Conservation (phyloP, 2,888 invertebrate genomes). For the Acanthosepion esculentum region DNA sequence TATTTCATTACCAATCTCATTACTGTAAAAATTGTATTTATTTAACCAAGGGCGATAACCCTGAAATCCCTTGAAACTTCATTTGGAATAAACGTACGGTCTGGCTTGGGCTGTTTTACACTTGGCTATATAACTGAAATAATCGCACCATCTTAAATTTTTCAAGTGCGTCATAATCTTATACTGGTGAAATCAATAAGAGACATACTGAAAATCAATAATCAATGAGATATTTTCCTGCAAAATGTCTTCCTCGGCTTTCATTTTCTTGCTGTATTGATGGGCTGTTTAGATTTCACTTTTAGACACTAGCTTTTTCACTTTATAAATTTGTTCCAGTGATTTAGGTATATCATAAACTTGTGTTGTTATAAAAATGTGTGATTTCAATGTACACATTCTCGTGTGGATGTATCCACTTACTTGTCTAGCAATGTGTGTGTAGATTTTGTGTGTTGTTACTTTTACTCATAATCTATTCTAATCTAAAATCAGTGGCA, state of each 20-base stretch:
- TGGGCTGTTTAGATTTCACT: background rate
- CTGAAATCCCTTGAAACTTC: background rate
- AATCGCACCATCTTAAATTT: constrained; percentile 8
- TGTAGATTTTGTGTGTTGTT: too few relatives aligned
- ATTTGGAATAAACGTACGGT: background rate
- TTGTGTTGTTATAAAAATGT: too few relatives aligned
- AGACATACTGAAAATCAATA: background rate
- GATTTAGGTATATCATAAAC: too few relatives aligned
- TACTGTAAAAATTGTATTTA: background rate
- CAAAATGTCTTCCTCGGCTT: background rate
- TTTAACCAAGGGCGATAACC: background rate
- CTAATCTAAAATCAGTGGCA: too few relatives aligned
- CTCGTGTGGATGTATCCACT: too few relatives aligned
- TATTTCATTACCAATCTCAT: background rate
- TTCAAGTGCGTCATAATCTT: background rate
- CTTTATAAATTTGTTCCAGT: too few relatives aligned
- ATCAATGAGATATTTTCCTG: constrained; percentile 5
- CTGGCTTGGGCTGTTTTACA: background rate
- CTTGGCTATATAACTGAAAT: background rate
- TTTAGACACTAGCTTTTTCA: background rate
- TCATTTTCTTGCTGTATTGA: background rate
- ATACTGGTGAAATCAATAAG: background rate
- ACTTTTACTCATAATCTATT: too few relatives aligned
- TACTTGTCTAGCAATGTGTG: too few relatives aligned
- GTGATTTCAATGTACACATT: too few relatives aligned